phyloP scores from a whole-genome alignment of 2,797 vertebrate genomes.

The Bryconaethiops microstoma region DNA sequence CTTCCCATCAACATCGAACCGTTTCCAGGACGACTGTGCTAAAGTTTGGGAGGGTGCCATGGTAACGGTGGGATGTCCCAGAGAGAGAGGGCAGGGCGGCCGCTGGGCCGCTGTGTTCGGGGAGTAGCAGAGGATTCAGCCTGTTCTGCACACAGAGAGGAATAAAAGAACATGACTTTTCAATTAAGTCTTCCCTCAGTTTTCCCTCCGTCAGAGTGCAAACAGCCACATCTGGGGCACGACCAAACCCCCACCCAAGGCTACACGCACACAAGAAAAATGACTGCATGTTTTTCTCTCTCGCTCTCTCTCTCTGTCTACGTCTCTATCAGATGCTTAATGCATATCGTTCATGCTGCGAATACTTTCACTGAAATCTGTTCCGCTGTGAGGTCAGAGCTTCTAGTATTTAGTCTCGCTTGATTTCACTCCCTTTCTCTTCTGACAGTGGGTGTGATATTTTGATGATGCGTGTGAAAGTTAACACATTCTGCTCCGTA shows the following conservation, averaged over 20 bases:
- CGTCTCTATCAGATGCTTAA: not conserved
- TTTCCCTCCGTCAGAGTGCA: slow-evolving; percentile 50
- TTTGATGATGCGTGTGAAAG: slow-evolving; percentile 12
- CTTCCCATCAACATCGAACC: slow-evolving; percentile 7
- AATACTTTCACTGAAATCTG: too few relatives aligned
- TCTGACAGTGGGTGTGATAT: slow-evolving; percentile 10
- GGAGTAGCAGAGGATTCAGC: slow-evolving; percentile 30
- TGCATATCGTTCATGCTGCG: too few relatives aligned
- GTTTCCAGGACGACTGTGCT: slow-evolving; percentile 36
- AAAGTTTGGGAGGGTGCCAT: slow-evolving; percentile 35
- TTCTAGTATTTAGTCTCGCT: not conserved
- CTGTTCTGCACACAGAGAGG: slow-evolving; percentile 15
- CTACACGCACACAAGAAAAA: not conserved
- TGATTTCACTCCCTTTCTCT: not conserved
- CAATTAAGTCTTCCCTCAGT: slow-evolving; percentile 54
- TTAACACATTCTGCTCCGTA: slow-evolving; percentile 14
- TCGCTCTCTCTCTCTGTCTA: not conserved
- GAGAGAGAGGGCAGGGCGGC: slow-evolving; percentile 22
- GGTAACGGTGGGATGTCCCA: slow-evolving; percentile 36
- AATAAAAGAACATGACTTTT: slow-evolving; percentile 57
- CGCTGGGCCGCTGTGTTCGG: slow-evolving; percentile 24
- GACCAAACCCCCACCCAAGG: slow-evolving; percentile 49
- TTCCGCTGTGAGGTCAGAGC: not conserved
- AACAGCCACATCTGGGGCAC: slow-evolving; percentile 56
- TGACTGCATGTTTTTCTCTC: not conserved